phyloP scores from a whole-genome alignment of 1,140 invertebrate species.

The Lordiphosa mommai region DNA sequence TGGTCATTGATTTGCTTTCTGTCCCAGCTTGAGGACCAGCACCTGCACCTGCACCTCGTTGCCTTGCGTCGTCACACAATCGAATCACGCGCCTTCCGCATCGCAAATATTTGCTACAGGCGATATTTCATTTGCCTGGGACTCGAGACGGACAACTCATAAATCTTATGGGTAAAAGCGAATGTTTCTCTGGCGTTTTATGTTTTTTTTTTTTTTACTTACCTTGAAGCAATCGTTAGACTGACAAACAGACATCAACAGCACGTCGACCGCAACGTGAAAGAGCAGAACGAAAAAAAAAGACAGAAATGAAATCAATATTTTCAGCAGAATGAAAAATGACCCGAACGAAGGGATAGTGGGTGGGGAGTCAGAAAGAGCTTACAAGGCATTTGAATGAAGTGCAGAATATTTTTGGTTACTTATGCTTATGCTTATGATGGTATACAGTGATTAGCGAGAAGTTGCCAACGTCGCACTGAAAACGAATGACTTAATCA shows the following conservation, averaged over 20 bases:
- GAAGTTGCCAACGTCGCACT: constrained; percentile 62
- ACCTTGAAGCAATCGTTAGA: constrained; percentile 65
- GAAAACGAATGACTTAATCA: constrained; percentile 72
- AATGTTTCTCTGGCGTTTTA: constrained; percentile 1
- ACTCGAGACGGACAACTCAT: constrained; percentile 50
- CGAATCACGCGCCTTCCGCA: constrained; percentile 54
- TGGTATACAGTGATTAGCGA: constrained; percentile 51
- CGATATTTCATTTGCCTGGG: constrained; percentile 65
- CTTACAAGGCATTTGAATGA: constrained; percentile 21
- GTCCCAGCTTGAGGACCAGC: too few relatives aligned
- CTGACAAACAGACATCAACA: constrained; percentile 75
- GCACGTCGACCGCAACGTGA: constrained; percentile 30
- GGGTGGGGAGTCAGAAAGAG: constrained; percentile 21
- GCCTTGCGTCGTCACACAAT: constrained; percentile 34
- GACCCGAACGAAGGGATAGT: constrained; percentile 15
- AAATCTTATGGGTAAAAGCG: constrained; percentile 41
- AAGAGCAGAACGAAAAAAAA: background rate
- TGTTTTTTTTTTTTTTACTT: constrained; percentile 26
- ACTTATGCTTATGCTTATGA: constrained; percentile 31
- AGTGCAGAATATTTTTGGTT: constrained; percentile 20
- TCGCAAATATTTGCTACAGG: constrained; percentile 65
- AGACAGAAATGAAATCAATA: constrained; percentile 58
- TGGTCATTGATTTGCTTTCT: constrained; percentile 50
- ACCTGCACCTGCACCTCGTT: constrained; percentile 10
- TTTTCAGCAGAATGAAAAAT: constrained; percentile 73